Conservation (phyloP, 2,888 invertebrate species). For the Rhyacophila evoluta region DNA sequence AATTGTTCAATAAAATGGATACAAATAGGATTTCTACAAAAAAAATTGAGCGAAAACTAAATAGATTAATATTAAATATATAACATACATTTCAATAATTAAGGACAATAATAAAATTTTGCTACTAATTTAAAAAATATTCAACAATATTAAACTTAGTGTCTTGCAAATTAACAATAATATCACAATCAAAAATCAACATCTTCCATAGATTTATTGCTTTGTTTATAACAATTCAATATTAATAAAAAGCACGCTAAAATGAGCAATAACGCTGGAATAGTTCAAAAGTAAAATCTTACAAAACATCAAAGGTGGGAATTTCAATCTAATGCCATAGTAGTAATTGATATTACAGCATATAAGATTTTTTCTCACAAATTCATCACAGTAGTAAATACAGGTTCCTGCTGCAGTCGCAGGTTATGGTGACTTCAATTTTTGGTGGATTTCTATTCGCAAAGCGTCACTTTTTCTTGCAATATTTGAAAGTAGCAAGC, state of each 20-base stretch:
- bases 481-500: slow-evolving; percentile 83
- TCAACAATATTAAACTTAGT: background rate
- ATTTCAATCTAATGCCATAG: background rate
- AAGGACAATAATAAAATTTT: background rate
- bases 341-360: background rate
- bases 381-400: background rate
- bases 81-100: background rate
- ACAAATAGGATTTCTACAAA: background rate
- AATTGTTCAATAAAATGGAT: background rate
- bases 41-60: background rate
- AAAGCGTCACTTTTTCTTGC: slow-evolving; percentile 76
- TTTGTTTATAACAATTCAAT: background rate
- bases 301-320: background rate
- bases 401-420: background rate
- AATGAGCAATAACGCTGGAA: background rate
- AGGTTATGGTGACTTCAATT: background rate
- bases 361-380: background rate
- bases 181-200: background rate
- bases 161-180: slow-evolving; percentile 12
- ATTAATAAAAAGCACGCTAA: background rate
- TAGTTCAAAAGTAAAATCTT: background rate
- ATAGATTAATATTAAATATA: background rate
- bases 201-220: slow-evolving; percentile 5
- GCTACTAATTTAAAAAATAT: background rate
- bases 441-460: slow-evolving; percentile 57